A percentile compares a stretch with the other conserved stretches of the same genome.
Conservation (phyloP, 2,113 vertebrate species). For the Anguilla japonica region DNA sequence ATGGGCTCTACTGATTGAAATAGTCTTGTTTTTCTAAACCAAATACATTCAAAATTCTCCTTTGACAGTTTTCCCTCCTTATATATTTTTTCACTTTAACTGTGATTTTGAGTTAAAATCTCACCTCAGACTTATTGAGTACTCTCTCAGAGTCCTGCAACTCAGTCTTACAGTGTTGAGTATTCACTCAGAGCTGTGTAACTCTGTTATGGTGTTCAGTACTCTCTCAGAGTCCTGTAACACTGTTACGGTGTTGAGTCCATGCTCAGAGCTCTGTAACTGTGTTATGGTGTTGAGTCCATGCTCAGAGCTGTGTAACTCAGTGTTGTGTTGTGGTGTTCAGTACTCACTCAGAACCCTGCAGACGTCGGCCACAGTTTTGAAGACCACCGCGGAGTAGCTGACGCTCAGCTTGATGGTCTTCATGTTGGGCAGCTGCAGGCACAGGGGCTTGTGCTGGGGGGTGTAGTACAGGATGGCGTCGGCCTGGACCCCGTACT, state of each 20-base stretch:
- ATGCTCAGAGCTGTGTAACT: background rate
- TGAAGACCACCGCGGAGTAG: constrained; percentile 90
- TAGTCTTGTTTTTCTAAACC: too few species aligned
- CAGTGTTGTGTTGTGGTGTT: background rate
- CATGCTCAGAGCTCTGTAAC: background rate
- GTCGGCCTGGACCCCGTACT: constrained; percentile 89
- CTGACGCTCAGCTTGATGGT: constrained; percentile 81
- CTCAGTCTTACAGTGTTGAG: background rate
- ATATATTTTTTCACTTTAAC: too few species aligned
- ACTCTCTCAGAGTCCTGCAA: too few species aligned
- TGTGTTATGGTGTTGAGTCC: background rate
- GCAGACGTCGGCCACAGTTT: constrained; percentile 86
- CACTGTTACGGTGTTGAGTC: background rate
- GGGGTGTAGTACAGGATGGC: constrained; percentile 89
- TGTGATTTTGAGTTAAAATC: too few species aligned
- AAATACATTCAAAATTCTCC: too few species aligned
- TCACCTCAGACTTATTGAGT: too few species aligned
- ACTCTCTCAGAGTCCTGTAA: background rate
- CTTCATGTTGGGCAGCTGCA: constrained; percentile 90
- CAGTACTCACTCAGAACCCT: constrained; percentile 84
- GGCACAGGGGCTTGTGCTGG: constrained; percentile 86
- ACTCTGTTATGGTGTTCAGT: background rate
- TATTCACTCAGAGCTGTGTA: background rate
- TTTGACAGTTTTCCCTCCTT: too few species aligned
- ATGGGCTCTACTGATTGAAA: too few species aligned